A percentile compares a stretch with the other conserved stretches of the same genome.
Conservation (phyloP, 2,797 vertebrate genomes). For the Buceros bicornis region DNA sequence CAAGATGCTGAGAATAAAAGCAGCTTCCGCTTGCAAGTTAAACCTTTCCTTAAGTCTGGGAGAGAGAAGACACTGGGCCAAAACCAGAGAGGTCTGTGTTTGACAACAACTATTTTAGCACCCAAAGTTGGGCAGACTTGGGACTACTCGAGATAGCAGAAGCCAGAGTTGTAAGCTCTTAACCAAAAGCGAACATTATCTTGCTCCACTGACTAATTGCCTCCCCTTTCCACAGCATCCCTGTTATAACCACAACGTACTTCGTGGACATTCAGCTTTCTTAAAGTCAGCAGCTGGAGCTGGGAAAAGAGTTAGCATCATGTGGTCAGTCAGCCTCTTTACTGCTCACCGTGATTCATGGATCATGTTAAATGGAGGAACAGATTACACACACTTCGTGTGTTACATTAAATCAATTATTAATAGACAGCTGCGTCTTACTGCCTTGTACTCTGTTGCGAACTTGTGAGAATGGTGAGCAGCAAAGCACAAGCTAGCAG, state of each 20-base stretch:
- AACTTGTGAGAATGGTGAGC: conserved; percentile 4
- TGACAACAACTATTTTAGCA: not conserved
- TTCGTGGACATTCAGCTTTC: not conserved
- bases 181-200: not conserved
- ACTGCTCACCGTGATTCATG: not conserved
- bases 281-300: conserved; percentile 1
- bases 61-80: not conserved
- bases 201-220: not conserved
- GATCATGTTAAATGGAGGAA: not conserved
- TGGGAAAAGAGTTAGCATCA: not conserved
- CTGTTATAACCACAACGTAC: not conserved
- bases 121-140: not conserved
- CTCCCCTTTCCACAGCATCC: not conserved
- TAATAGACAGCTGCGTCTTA: conserved; percentile 26
- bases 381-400: conserved; percentile 12
- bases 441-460: not conserved
- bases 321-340: not conserved
- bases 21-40: not conserved
- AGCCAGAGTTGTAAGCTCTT: not conserved
- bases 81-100: not conserved
- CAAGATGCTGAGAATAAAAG: not conserved
- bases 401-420: conserved; percentile 49
- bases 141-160: not conserved
- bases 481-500: conserved; percentile 14
- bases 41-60: not conserved